Conservation (phyloP, 2,888 invertebrate genomes). For the Scaptomyza flava region DNA sequence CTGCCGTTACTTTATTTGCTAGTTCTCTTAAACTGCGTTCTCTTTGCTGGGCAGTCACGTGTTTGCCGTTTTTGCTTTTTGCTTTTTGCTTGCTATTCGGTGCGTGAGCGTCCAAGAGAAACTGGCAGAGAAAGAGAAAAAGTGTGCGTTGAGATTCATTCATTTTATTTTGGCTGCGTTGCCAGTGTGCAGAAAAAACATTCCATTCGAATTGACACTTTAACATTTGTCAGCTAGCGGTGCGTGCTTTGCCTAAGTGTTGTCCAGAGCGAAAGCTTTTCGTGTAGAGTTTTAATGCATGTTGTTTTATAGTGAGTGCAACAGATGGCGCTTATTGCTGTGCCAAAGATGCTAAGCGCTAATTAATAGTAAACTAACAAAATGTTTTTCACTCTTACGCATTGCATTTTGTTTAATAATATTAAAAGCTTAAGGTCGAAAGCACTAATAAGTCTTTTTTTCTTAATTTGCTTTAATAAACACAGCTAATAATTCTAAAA, state of each 20-base stretch:
- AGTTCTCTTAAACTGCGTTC: constrained; percentile 39
- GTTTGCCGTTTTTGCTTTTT: constrained; percentile 61
- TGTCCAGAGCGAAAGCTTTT: constrained; percentile 38
- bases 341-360: too few species aligned
- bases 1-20: neutral
- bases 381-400: too few species aligned
- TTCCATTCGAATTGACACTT: constrained; percentile 1
- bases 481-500: too few species aligned
- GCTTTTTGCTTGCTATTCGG: constrained; percentile 69
- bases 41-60: constrained; percentile 66
- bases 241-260: constrained; percentile 7
- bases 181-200: constrained; percentile 35
- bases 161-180: constrained; percentile 32
- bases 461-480: too few species aligned
- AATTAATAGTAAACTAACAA: too few species aligned
- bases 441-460: too few species aligned
- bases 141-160: constrained; percentile 8
- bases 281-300: constrained; percentile 55
- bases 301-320: constrained; percentile 12
- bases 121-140: neutral
- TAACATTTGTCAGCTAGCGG: constrained; percentile 1
- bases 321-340: constrained; percentile 61
- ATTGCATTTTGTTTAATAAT: too few species aligned
- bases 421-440: too few species aligned
- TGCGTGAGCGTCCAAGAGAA: constrained; percentile 15